A percentile compares a stretch with the other conserved stretches of the same genome.
Conservation (phyloP, 2,113 vertebrate species). For the Carettochelys insculpta region DNA sequence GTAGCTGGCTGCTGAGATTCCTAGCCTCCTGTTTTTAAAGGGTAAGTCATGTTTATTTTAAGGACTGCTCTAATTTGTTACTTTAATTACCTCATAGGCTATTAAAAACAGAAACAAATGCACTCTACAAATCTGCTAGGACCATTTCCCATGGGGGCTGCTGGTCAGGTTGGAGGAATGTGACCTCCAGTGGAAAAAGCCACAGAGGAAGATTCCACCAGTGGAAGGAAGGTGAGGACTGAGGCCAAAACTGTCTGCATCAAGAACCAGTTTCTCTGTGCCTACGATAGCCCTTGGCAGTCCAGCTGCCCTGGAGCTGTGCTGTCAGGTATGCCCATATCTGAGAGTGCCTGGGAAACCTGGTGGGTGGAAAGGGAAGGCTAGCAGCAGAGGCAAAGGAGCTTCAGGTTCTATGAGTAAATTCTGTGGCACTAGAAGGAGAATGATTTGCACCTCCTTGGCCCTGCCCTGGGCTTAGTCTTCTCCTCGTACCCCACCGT, state of each 20-base stretch:
- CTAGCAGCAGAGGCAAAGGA: not conserved
- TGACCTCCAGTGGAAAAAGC: not conserved
- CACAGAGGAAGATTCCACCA: not conserved
- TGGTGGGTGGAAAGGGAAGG: not conserved
- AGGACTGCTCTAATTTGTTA: not conserved
- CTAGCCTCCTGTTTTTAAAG: not conserved
- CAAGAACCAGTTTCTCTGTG: not conserved
- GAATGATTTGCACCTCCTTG: not conserved
- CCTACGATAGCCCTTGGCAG: not conserved
- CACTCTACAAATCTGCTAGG: not conserved
- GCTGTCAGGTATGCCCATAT: not conserved
- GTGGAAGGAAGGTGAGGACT: not conserved
- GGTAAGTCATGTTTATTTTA: not conserved
- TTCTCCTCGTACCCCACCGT: not conserved
- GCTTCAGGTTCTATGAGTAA: not conserved
- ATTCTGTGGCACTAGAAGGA: not conserved
- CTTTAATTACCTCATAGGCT: not conserved
- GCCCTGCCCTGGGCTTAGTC: not conserved
- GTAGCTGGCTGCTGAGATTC: not conserved
- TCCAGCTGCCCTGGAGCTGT: rapidly evolving
- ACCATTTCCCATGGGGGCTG: not conserved
- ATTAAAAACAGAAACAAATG: not conserved
- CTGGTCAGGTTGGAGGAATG: not conserved
- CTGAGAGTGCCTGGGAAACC: not conserved
- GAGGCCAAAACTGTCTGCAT: not conserved